A percentile compares a stretch with the other conserved stretches of the same genome.
Conservation (phyloP, 2,888 invertebrate species). For the Crocallis elinguaria region DNA sequence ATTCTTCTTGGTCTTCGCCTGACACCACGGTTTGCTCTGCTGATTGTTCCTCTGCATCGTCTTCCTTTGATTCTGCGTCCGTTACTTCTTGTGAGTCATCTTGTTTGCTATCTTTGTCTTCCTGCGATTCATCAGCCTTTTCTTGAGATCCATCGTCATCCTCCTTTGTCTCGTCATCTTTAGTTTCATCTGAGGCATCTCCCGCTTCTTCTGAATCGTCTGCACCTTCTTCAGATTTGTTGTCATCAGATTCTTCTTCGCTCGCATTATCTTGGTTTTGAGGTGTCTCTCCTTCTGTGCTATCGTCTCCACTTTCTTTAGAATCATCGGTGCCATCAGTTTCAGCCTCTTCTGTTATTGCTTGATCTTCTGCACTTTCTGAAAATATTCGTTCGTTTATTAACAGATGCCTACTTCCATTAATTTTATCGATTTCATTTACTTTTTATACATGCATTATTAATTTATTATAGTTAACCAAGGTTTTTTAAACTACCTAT, state of each 20-base stretch:
- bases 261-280: constrained; percentile 53
- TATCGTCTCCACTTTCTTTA: constrained; percentile 48
- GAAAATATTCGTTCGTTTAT: constrained; percentile 38
- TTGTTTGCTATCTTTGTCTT: constrained; percentile 49
- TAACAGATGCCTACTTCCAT: too few species aligned
- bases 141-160: constrained; percentile 53
- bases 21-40: constrained; percentile 60
- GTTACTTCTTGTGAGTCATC: constrained; percentile 52
- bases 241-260: constrained; percentile 37
- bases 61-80: constrained; percentile 56
- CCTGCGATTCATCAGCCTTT: constrained; percentile 53
- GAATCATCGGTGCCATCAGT: constrained; percentile 47
- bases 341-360: constrained; percentile 50
- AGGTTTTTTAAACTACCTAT: too few species aligned
- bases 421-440: too few species aligned
- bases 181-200: constrained; percentile 50
- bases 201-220: constrained; percentile 56
- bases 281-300: constrained; percentile 19
- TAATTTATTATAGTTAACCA: too few species aligned
- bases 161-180: constrained; percentile 55
- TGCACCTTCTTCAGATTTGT: constrained; percentile 47
- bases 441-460: too few species aligned
- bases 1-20: constrained; percentile 57
- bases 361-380: constrained; percentile 70
- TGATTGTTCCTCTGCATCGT: constrained; percentile 65